phyloP scores from a whole-genome alignment of 2,888 invertebrate species.

The Apotomis turbidana region DNA sequence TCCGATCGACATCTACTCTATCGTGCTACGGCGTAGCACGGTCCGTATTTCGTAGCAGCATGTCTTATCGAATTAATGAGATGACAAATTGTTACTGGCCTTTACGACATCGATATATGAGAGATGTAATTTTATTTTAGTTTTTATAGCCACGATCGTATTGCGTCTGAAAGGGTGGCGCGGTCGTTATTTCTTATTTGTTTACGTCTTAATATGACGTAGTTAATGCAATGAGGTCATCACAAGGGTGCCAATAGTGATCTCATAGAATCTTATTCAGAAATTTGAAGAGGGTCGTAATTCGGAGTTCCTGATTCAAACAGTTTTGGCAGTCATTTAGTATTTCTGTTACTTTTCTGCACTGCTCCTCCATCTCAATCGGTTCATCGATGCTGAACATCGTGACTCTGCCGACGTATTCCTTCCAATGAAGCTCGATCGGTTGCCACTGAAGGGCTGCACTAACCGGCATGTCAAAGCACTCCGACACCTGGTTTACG shows the following conservation, averaged over 20 bases:
- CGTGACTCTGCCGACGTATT: too few species aligned
- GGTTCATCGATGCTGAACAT: too few species aligned
- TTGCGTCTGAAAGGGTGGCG: not conserved
- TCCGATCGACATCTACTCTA: not conserved
- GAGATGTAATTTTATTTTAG: not conserved
- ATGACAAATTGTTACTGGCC: not conserved
- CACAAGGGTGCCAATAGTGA: not conserved
- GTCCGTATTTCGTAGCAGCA: constrained; percentile 30
- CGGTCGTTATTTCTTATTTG: not conserved
- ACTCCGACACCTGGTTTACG: too few species aligned
- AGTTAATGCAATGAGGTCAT: not conserved
- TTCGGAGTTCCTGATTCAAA: too few species aligned
- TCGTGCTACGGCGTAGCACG: constrained; percentile 36
- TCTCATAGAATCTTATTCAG: not conserved
- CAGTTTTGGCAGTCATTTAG: too few species aligned
- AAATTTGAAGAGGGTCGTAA: not conserved
- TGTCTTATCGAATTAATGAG: not conserved
- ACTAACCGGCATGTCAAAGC: too few species aligned
- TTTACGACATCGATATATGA: not conserved
- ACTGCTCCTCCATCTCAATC: too few species aligned
- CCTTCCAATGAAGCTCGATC: too few species aligned
- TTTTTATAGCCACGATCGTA: not conserved
- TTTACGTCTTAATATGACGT: not conserved
- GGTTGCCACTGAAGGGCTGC: too few species aligned
- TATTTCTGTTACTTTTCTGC: too few species aligned